Conservation (phyloP, 2,888 invertebrate genomes). For the Sicus ferrugineus region DNA sequence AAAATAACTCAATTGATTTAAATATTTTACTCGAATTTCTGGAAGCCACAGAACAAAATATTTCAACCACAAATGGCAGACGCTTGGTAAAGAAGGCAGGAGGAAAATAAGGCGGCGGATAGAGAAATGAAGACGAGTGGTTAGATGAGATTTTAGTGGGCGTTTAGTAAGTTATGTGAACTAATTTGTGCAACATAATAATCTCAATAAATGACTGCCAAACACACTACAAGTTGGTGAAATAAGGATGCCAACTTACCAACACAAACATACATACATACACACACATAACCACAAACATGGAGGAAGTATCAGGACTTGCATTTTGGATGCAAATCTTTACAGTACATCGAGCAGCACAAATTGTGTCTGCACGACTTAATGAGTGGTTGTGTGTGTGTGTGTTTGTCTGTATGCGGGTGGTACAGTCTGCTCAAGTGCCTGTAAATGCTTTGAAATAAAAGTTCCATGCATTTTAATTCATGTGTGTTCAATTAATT, state of each 20-base stretch:
- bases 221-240: too few species aligned
- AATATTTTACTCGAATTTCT: neutral
- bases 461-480: neutral
- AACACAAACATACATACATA: constrained; percentile 9
- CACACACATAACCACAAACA: neutral
- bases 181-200: constrained; percentile 30
- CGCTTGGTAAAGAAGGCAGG: neutral
- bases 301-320: neutral
- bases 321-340: neutral
- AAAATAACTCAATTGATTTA: constrained; percentile 24
- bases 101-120: neutral
- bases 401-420: neutral
- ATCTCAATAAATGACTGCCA: constrained; percentile 27
- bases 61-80: neutral
- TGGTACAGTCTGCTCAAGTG: neutral
- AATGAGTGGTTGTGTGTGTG: neutral
- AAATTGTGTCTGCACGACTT: constrained; percentile 18
- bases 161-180: constrained; percentile 19
- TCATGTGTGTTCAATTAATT: constrained; percentile 25
- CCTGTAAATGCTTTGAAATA: neutral
- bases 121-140: neutral
- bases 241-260: neutral
- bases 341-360: constrained; percentile 15
- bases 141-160: neutral
- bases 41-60: constrained; percentile 1